Evolutionary conservation across 2,113 vertebrate genomes (phyloP).

Genomic region (Podarcis muralis): DNA sequence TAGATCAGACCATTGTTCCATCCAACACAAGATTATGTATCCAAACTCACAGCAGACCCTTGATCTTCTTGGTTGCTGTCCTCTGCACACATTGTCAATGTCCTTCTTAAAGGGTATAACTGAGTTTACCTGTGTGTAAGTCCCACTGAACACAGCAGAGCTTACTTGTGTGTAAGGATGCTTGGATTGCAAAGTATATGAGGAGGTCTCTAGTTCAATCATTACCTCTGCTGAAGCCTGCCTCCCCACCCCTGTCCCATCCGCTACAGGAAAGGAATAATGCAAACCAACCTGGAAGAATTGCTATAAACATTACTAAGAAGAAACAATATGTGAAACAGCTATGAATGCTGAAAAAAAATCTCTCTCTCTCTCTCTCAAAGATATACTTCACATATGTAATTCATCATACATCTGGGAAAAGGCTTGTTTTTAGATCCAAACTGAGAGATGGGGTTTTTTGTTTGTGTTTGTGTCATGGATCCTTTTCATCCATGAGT

Average conservation of each 20-base stretch:
- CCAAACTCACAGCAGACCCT: background rate
- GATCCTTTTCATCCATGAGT: background rate
- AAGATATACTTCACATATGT: background rate
- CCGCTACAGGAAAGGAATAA: background rate
- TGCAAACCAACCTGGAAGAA: background rate
- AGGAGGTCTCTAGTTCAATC: background rate
- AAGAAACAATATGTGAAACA: background rate
- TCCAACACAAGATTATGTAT: background rate
- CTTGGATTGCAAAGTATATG: background rate
- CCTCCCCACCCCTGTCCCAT: background rate
- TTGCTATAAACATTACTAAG: background rate
- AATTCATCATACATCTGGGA: background rate
- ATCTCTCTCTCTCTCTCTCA: background rate
- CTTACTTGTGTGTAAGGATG: background rate
- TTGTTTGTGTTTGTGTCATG: background rate
- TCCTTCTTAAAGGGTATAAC: too few species aligned
- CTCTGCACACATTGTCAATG: too few species aligned
- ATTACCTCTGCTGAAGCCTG: background rate
- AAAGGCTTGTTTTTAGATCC: background rate
- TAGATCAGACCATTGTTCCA: background rate
- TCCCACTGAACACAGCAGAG: background rate
- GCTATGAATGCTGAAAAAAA: background rate
- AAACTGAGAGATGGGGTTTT: background rate
- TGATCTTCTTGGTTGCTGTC: too few species aligned
- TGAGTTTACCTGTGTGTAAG: background rate